phyloP scores from a whole-genome alignment of 2,888 invertebrate genomes.

The Athrips mouffetella region DNA sequence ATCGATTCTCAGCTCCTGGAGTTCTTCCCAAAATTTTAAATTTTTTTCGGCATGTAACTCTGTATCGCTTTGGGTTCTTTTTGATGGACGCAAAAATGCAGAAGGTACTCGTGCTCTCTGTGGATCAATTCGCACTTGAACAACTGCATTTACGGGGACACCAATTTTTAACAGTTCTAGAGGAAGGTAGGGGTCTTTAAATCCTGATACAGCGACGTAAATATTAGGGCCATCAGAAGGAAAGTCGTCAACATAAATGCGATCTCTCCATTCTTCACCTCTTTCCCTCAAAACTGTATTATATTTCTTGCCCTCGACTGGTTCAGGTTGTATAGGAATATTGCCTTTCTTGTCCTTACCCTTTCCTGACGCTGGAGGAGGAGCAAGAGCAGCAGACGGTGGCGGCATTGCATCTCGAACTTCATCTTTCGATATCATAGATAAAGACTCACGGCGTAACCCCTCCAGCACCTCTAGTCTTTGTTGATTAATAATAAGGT shows the following conservation, averaged over 20 bases:
- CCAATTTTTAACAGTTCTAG: conserved; percentile 54
- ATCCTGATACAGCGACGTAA: conserved; percentile 74
- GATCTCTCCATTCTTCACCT: conserved; percentile 77
- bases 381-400: conserved; percentile 29
- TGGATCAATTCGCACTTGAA: conserved; percentile 62
- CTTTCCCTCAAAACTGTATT: conserved; percentile 68
- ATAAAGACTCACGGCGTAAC: conserved; percentile 53
- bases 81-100: conserved; percentile 43
- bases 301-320: conserved; percentile 59
- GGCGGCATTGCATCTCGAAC: conserved; percentile 45
- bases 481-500: conserved; percentile 58
- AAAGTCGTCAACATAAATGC: conserved; percentile 72
- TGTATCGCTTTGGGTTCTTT: conserved; percentile 62
- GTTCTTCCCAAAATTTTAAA: conserved; percentile 56
- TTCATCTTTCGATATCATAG: conserved; percentile 56
- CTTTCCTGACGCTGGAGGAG: conserved; percentile 35
- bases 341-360: conserved; percentile 24
- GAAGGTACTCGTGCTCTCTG: conserved; percentile 43
- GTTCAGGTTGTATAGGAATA: conserved; percentile 30
- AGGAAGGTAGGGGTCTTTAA: conserved; percentile 55
- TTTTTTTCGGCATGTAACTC: conserved; percentile 52
- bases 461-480: conserved; percentile 58
- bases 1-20: conserved; percentile 54
- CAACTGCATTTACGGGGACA: conserved; percentile 56
- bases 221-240: conserved; percentile 74